Percentiles rank a stretch among this genome's conserved stretches.
phyloP scores from a whole-genome alignment of 2,113 vertebrate genomes.

The Pimephales promelas region DNA sequence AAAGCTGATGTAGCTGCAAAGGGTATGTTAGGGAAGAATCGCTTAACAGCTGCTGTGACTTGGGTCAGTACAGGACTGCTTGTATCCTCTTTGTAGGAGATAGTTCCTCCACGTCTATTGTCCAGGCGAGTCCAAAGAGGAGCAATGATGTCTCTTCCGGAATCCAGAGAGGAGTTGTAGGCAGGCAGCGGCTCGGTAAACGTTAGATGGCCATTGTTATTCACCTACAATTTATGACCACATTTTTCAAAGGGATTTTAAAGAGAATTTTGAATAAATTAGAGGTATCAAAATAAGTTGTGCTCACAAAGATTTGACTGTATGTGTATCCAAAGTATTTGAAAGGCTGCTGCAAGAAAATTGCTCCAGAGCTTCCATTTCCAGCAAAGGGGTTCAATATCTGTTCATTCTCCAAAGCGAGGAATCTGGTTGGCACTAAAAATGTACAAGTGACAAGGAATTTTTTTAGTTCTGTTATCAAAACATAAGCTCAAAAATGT shows the following conservation, averaged over 20 bases:
- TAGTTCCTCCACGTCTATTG: too few relatives aligned
- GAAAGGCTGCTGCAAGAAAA: constrained; percentile 7
- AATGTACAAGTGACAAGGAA: too few relatives aligned
- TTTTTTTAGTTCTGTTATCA: neutral
- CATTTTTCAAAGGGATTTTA: neutral
- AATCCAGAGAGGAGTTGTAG: neutral
- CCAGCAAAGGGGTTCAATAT: neutral
- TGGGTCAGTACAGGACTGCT: too few relatives aligned
- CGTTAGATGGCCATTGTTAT: neutral
- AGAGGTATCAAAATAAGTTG: fast-evolving
- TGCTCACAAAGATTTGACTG: neutral
- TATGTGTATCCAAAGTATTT: neutral
- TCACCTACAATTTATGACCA: neutral
- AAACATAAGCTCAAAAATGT: neutral
- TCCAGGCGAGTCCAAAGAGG: too few relatives aligned
- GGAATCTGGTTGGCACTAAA: neutral
- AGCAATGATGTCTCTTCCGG: neutral
- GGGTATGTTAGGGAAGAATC: too few relatives aligned
- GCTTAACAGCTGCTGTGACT: too few relatives aligned
- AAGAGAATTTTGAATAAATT: neutral
- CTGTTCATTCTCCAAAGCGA: neutral
- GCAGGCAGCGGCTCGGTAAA: neutral
- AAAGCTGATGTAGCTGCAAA: too few relatives aligned
- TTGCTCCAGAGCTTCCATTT: neutral
- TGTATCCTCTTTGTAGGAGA: too few relatives aligned